Conservation (phyloP, 1,140 invertebrate genomes). For the Drosophila aff. region DNA sequence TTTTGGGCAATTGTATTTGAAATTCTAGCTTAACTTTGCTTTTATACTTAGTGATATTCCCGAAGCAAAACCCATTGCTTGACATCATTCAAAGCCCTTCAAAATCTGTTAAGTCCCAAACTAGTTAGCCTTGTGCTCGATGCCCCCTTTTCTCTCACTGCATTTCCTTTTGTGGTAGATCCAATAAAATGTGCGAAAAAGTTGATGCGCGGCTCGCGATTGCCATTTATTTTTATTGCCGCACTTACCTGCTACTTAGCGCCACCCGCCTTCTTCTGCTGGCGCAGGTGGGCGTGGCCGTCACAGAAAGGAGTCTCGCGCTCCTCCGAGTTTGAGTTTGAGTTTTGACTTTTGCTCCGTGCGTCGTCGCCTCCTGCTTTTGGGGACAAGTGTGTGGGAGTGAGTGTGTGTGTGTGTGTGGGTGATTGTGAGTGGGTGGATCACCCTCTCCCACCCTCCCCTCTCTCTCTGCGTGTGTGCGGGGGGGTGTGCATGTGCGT, state of each 20-base stretch:
- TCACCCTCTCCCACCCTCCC: too few relatives aligned
- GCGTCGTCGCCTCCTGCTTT: conserved; percentile 7
- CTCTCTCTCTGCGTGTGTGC: not conserved
- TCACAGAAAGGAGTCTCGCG: conserved; percentile 28
- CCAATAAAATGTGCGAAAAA: conserved; percentile 61
- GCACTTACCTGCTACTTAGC: conserved; percentile 72
- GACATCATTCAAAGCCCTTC: not conserved
- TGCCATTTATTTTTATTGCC: conserved; percentile 73
- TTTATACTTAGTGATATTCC: not conserved
- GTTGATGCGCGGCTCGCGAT: conserved; percentile 60
- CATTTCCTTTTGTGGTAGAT: conserved; percentile 22
- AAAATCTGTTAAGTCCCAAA: not conserved
- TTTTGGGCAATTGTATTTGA: too few relatives aligned
- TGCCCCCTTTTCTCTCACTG: not conserved
- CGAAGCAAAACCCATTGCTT: not conserved
- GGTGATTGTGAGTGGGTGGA: conserved; percentile 2
- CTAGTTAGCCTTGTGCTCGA: not conserved
- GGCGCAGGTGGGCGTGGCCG: conserved; percentile 25
- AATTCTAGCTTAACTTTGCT: too few relatives aligned
- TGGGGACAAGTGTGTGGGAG: not conserved
- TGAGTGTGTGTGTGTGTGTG: not conserved
- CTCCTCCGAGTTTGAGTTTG: conserved; percentile 34
- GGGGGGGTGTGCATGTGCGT: not conserved
- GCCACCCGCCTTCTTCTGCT: conserved; percentile 23
- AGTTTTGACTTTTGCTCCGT: conserved; percentile 54